Evolutionary conservation across 2,797 vertebrate species (phyloP).

Genomic region (Melanotaenia trifasciata): DNA sequence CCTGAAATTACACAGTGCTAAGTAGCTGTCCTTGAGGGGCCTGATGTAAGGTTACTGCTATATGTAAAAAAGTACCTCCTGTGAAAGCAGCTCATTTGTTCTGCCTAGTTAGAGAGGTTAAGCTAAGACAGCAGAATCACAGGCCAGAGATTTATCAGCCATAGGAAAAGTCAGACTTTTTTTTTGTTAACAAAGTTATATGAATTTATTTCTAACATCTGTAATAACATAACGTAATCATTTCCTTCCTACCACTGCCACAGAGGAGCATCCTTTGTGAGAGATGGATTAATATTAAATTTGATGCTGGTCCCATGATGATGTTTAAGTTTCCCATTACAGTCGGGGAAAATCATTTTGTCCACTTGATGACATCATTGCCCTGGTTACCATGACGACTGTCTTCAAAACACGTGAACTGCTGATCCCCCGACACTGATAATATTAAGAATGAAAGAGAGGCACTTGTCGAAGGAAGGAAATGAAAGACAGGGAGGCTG

Average conservation of each 20-base stretch:
- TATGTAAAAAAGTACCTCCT: not conserved
- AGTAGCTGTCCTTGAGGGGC: not conserved
- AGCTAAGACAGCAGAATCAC: not conserved
- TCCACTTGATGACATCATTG: constrained; percentile 45
- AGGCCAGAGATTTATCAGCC: not conserved
- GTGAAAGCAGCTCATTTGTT: not conserved
- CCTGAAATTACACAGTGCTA: not conserved
- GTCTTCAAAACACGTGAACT: constrained; percentile 36
- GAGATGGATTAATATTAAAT: constrained; percentile 17
- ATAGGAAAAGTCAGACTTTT: no score
- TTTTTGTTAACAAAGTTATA: not conserved
- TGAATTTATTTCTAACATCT: not conserved
- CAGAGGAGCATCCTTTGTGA: constrained; percentile 5
- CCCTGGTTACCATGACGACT: constrained; percentile 51
- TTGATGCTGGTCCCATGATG: constrained; percentile 8
- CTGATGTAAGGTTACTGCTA: not conserved
- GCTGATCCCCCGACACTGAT: constrained; percentile 45
- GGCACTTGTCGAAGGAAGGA: constrained; percentile 46
- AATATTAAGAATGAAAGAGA: constrained; percentile 39
- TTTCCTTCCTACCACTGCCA: not conserved
- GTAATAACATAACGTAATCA: not conserved
- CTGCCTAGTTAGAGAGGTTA: not conserved
- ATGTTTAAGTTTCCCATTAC: constrained; percentile 15
- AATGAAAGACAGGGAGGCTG: constrained; percentile 43
- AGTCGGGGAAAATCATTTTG: constrained; percentile 33